Percentiles rank a stretch among this genome's conserved stretches.
Conservation (phyloP, 1,140 invertebrate genomes). For the Drosophila carrolli region DNA sequence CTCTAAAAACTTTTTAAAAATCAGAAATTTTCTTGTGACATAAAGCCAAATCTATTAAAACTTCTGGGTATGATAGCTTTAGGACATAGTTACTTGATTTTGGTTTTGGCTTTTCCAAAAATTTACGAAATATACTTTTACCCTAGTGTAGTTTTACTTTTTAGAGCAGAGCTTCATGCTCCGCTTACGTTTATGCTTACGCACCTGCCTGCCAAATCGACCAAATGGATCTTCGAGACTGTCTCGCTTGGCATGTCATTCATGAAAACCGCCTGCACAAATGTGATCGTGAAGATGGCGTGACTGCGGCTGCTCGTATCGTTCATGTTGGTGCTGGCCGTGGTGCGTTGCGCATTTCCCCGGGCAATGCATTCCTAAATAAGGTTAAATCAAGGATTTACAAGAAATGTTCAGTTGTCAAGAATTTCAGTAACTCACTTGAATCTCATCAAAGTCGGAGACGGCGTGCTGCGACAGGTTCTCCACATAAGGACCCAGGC, state of each 20-base stretch:
- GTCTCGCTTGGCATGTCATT: slow-evolving; percentile 94
- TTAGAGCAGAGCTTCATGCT: slow-evolving; percentile 57
- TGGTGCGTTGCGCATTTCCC: slow-evolving; percentile 92
- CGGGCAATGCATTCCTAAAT: slow-evolving; percentile 89
- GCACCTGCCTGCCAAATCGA: slow-evolving; percentile 94
- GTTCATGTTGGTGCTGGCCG: slow-evolving; percentile 94
- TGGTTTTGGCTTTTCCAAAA: too few species aligned
- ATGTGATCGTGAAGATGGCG: slow-evolving; percentile 97
- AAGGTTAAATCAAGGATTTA: too few species aligned
- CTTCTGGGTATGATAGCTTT: too few species aligned
- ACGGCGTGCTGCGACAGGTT: slow-evolving; percentile 94
- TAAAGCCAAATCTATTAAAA: neutral
- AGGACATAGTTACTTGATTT: too few species aligned
- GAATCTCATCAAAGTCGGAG: slow-evolving; percentile 93
- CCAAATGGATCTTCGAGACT: slow-evolving; percentile 94
- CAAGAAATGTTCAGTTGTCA: too few species aligned
- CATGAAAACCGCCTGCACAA: slow-evolving; percentile 93
- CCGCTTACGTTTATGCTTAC: slow-evolving; percentile 46
- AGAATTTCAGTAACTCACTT: slow-evolving; percentile 85
- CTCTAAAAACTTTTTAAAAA: neutral
- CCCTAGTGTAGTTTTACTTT: slow-evolving; percentile 30
- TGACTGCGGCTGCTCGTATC: slow-evolving; percentile 96
- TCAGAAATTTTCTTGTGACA: neutral
- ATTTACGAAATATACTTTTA: neutral
- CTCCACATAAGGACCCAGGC: slow-evolving; percentile 96